phyloP scores from a whole-genome alignment of 2,888 invertebrate genomes.

The Pseudoips prasinana region DNA sequence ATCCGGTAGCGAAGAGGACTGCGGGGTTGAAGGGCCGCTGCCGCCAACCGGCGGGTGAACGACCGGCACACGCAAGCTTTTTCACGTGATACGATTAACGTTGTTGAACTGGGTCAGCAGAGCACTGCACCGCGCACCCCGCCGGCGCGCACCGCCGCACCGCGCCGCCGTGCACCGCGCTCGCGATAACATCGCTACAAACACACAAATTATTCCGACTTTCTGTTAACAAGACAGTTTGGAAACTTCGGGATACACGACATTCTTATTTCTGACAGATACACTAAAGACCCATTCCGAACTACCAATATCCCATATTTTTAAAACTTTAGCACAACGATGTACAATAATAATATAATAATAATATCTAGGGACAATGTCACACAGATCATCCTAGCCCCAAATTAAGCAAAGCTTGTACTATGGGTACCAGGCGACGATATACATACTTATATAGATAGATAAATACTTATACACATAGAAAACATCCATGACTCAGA shows the following conservation, averaged over 20 bases:
- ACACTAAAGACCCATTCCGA: slow-evolving; percentile 1
- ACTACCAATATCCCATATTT: too few species aligned
- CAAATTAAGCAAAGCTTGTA: too few species aligned
- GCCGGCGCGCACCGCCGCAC: slow-evolving; percentile 16
- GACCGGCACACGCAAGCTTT: slow-evolving; percentile 66
- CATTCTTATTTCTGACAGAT: slow-evolving; percentile 10
- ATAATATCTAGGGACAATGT: too few species aligned
- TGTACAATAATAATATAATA: too few species aligned
- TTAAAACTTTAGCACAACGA: too few species aligned
- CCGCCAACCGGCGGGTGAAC: slow-evolving; percentile 50
- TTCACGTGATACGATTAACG: slow-evolving; percentile 68
- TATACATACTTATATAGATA: too few species aligned
- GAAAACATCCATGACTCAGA: too few species aligned
- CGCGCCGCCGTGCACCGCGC: slow-evolving; percentile 28
- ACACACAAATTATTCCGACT: slow-evolving; percentile 9
- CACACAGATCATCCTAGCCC: too few species aligned
- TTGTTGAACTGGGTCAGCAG: slow-evolving; percentile 65
- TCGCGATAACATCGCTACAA: slow-evolving; percentile 4
- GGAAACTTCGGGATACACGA: slow-evolving; percentile 1
- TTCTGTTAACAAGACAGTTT: slow-evolving; percentile 11
- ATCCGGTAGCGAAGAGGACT: slow-evolving; percentile 9
- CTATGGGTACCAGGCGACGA: too few species aligned
- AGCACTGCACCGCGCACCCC: slow-evolving; percentile 46
- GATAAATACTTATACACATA: too few species aligned
- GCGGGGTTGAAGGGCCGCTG: slow-evolving; percentile 27